Conservation (phyloP, 1,140 invertebrate genomes). For the Anoplophora glabripennis region DNA sequence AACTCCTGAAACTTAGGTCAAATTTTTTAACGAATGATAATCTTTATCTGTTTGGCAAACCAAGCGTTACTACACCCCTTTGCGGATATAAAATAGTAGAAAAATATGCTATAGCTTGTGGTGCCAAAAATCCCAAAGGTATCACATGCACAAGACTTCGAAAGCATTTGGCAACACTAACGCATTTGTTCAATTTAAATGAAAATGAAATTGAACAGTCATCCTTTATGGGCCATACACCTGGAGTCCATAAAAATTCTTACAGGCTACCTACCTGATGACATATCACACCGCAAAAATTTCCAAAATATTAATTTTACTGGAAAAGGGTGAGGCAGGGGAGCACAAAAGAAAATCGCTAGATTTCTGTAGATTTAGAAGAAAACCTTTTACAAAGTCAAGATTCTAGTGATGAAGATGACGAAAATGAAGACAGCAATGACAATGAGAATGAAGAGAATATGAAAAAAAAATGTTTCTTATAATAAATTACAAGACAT, state of each 20-base stretch:
- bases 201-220: slow-evolving; percentile 42
- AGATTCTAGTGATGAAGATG: too few species aligned
- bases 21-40: slow-evolving; percentile 21
- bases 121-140: slow-evolving; percentile 16
- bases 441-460: slow-evolving; percentile 2
- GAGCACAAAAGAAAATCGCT: slow-evolving; percentile 39
- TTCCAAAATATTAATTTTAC: slow-evolving; percentile 20
- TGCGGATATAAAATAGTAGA: slow-evolving; percentile 15
- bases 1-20: slow-evolving; percentile 12
- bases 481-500: background rate
- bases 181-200: slow-evolving; percentile 43
- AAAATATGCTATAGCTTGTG: slow-evolving; percentile 14
- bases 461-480: background rate
- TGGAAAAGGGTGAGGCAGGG: slow-evolving; percentile 35
- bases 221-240: slow-evolving; percentile 43
- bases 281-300: slow-evolving; percentile 23
- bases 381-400: slow-evolving; percentile 26
- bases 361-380: slow-evolving; percentile 41
- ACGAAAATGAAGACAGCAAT: too few species aligned
- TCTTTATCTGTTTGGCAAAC: slow-evolving; percentile 24
- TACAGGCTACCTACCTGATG: slow-evolving; percentile 25
- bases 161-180: slow-evolving; percentile 46
- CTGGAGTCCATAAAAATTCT: slow-evolving; percentile 18
- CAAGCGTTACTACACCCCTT: background rate
- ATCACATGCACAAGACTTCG: slow-evolving; percentile 35